These are phyloP conservation scores for Harpalus rubripes DNA, from an alignment of 2,888 invertebrate genomes.

Conservation along the genomic window DNA sequence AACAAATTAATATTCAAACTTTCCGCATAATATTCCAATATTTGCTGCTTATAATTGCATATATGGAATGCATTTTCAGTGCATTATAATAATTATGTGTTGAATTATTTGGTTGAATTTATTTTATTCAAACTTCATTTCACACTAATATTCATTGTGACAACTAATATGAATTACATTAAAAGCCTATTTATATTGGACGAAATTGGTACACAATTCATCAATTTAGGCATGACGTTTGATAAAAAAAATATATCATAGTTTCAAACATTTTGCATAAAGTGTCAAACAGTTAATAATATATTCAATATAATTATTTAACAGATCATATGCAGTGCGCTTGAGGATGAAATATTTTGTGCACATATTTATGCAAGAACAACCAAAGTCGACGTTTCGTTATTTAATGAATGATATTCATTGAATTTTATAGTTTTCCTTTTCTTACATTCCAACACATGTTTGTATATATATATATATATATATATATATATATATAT, in stretches of 20 bases:
- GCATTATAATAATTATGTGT: slow-evolving; percentile 34
- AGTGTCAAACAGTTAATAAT: slow-evolving; percentile 3
- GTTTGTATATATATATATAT: too few relatives aligned
- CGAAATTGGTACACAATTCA: slow-evolving; percentile 26
- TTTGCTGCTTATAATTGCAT: background rate
- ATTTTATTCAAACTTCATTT: slow-evolving; percentile 38
- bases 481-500: too few relatives aligned
- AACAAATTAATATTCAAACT: background rate
- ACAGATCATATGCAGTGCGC: background rate
- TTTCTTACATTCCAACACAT: too few relatives aligned
- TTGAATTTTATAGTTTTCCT: too few relatives aligned
- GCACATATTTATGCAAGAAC: too few relatives aligned
- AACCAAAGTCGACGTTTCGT: too few relatives aligned
- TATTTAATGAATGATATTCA: too few relatives aligned
- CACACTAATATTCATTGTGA: slow-evolving; percentile 48
- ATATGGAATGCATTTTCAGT: slow-evolving; percentile 29
- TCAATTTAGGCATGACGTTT: slow-evolving; percentile 16
- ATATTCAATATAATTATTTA: background rate
- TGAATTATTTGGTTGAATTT: slow-evolving; percentile 24
- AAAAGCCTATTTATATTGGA: slow-evolving; percentile 36
- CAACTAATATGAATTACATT: slow-evolving; percentile 46
- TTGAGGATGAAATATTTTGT: too few relatives aligned
- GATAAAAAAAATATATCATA: slow-evolving; percentile 9
- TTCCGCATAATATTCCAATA: background rate
- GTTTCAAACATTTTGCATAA: slow-evolving; percentile 21